A percentile compares a stretch with the other conserved stretches of the same genome.
phyloP scores from a whole-genome alignment of 1,140 invertebrate genomes.

The Listronotus oregonensis region DNA sequence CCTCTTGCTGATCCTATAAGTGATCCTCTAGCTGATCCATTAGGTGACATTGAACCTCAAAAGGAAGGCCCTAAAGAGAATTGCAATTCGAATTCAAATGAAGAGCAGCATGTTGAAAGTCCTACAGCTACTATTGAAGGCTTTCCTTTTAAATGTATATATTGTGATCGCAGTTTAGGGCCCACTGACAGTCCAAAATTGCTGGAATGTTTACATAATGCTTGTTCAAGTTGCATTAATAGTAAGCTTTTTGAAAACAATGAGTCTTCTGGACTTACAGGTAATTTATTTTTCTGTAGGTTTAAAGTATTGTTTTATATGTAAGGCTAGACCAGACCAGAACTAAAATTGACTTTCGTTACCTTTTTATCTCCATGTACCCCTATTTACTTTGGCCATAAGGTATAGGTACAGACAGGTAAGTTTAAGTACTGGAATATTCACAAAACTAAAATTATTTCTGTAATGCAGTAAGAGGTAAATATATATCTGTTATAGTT shows the following conservation, averaged over 20 bases:
- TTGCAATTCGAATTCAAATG: conserved; percentile 31
- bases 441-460: too few species aligned
- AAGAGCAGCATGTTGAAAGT: conserved; percentile 56
- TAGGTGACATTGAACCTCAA: conserved; percentile 14
- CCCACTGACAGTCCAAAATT: conserved; percentile 73
- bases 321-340: too few species aligned
- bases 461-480: too few species aligned
- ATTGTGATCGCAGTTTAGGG: conserved; percentile 68
- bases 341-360: too few species aligned
- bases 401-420: too few species aligned
- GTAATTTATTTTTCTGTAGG: conserved; percentile 32
- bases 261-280: conserved; percentile 48
- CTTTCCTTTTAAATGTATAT: conserved; percentile 65
- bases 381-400: too few species aligned
- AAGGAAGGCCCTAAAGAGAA: conserved; percentile 26
- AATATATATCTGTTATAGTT: too few species aligned
- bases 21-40: conserved; percentile 11
- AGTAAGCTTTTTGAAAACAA: conserved; percentile 70
- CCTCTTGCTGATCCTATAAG: conserved; percentile 6
- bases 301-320: too few species aligned
- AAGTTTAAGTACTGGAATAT: too few species aligned
- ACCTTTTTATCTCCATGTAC: too few species aligned
- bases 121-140: conserved; percentile 59
- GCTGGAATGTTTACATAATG: conserved; percentile 84
- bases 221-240: conserved; percentile 76